Conservation (phyloP, 2,113 vertebrate genomes). For the Fregata magnificens region DNA sequence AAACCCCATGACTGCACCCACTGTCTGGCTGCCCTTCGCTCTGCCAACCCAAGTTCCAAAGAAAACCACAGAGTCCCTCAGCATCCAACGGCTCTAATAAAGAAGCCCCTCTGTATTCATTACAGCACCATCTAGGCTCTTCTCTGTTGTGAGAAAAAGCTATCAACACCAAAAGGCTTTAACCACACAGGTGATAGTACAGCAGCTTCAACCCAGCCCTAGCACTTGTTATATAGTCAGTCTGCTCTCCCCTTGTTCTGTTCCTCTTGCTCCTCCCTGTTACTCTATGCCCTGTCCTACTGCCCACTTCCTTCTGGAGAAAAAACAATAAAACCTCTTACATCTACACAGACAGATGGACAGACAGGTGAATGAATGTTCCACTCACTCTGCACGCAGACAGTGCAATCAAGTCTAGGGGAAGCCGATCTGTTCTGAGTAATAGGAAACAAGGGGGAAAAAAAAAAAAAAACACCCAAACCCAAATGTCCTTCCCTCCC, state of each 20-base stretch:
- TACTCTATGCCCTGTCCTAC: neutral
- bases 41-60: neutral
- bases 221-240: rapidly evolving
- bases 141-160: neutral
- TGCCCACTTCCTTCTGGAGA: neutral
- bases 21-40: neutral
- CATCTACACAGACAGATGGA: neutral
- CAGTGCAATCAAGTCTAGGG: neutral
- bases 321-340: neutral
- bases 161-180: neutral
- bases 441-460: neutral
- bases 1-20: neutral
- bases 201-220: neutral
- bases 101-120: neutral
- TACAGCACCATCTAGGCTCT: neutral
- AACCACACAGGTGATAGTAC: neutral
- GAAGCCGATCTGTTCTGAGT: neutral
- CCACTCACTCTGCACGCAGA: neutral
- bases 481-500: neutral
- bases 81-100: neutral
- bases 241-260: neutral
- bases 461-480: neutral
- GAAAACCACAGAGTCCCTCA: neutral
- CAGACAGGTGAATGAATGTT: neutral
- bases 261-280: neutral